Evolutionary conservation across 2,888 invertebrate genomes (phyloP), one percentile per base, ranked within the genome.

Genomic region (Charanyca ferruginea): DNA sequence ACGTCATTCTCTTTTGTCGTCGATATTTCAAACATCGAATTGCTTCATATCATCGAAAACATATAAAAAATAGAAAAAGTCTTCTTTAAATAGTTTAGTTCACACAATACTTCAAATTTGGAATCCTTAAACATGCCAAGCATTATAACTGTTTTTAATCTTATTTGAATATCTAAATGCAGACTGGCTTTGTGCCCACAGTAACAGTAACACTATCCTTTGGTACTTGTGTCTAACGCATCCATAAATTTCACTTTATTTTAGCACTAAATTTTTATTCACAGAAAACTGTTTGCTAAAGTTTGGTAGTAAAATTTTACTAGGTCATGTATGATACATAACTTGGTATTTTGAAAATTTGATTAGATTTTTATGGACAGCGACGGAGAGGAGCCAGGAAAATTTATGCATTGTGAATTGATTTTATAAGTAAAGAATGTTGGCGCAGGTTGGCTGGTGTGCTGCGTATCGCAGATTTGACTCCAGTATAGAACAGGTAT

Each of bases 141-240:
- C 22, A 48, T 9, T 64, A 42, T 83, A 80, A 81, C 80, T 57
- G 77, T 80, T 57, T 67, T 61, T 61, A 60, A 72, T 67, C 71
- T 68, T 16, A 77, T 81, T 76, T 79, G 52, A 80, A 80, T 80
- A 73, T 69, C 60, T 64, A 61, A 55, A 63, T 52, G 48, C 54
- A 59, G 5, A n/a, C 62, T 81, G 73, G 81, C 79, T 54, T 47
- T 51, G 28, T 51, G 77, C 70, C 70, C 70, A 77, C n/a, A 13
- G 16, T 69, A 63, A 64, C 44, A 8, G 23, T 69, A 18, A n/a
- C 18, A 45, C 35, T 23, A 16, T 9, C 25, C 16, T 42, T 49
- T 8, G 3, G 16, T 41, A 45, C 7, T 18, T 28, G 7, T 45
- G 60, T 60, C 44, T 72, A 25, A 35, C 16, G 52, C 57, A 72